Percentiles rank a stretch among this genome's conserved stretches.
These are phyloP conservation scores for Eupristina koningsbergeri DNA, from an alignment of 1,140 invertebrate genomes.

Conservation along the genomic window DNA sequence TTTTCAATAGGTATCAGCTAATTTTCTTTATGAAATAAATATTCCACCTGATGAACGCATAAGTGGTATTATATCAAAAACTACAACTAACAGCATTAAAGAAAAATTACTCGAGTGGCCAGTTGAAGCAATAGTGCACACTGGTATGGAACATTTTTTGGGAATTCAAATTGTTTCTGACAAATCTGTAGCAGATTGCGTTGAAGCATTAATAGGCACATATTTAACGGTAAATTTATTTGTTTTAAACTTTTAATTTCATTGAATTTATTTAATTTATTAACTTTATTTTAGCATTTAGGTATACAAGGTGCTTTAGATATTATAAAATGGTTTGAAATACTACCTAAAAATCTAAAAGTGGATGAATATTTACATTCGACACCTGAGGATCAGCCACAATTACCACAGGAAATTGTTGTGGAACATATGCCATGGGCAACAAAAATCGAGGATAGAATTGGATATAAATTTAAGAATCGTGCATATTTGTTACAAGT, in stretches of 20 bases:
- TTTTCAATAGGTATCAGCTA: slow-evolving; percentile 61
- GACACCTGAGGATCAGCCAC: slow-evolving; percentile 54
- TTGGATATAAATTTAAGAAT: slow-evolving; percentile 81
- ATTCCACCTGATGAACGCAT: slow-evolving; percentile 69
- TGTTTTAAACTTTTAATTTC: background rate
- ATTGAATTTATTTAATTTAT: background rate
- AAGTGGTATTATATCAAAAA: slow-evolving; percentile 63
- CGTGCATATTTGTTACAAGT: slow-evolving; percentile 75
- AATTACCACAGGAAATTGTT: slow-evolving; percentile 64
- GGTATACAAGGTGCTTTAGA: slow-evolving; percentile 76
- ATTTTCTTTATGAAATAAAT: slow-evolving; percentile 69
- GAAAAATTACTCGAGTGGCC: slow-evolving; percentile 59
- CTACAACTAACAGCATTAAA: slow-evolving; percentile 53
- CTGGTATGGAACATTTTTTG: slow-evolving; percentile 70
- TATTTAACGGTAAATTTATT: slow-evolving; percentile 76
- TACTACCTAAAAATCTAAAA: slow-evolving; percentile 74
- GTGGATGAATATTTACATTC: slow-evolving; percentile 61
- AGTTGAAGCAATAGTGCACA: slow-evolving; percentile 52
- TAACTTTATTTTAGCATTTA: slow-evolving; percentile 67
- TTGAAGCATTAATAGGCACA: slow-evolving; percentile 89
- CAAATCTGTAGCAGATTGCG: slow-evolving; percentile 84
- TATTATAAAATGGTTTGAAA: slow-evolving; percentile 83
- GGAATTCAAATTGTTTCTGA: slow-evolving; percentile 73
- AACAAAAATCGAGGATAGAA: slow-evolving; percentile 75
- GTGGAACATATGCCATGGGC: slow-evolving; percentile 71